These are phyloP conservation scores for Sialis lutaria DNA, from an alignment of 2,888 invertebrate species.

Conservation along the genomic window DNA sequence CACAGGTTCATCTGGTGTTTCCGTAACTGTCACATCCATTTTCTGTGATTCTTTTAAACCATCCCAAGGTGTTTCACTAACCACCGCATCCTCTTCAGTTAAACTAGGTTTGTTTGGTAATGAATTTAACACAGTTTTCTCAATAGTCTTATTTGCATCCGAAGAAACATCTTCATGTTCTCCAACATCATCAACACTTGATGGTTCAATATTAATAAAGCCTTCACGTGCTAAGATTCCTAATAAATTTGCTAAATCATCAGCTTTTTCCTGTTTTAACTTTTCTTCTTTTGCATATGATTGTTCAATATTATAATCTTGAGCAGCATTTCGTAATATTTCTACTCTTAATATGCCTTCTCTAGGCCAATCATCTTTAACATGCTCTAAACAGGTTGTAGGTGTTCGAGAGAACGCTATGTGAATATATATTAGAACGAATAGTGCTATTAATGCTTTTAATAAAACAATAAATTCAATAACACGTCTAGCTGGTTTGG, in stretches of 20 bases:
- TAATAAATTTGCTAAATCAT: constrained; percentile 38
- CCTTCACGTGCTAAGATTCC: constrained; percentile 48
- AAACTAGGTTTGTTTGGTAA: too few relatives aligned
- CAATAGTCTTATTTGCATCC: too few relatives aligned
- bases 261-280: constrained; percentile 43
- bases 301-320: constrained; percentile 62
- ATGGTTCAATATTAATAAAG: constrained; percentile 51
- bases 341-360: constrained; percentile 90
- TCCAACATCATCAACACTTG: constrained; percentile 27
- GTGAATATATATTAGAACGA: constrained; percentile 88
- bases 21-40: background rate
- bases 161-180: too few relatives aligned
- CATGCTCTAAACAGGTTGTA: constrained; percentile 79
- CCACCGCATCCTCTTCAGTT: too few relatives aligned
- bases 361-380: constrained; percentile 81
- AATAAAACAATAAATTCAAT: constrained; percentile 70
- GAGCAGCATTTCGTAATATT: constrained; percentile 51
- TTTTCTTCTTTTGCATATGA: constrained; percentile 71
- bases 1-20: constrained; percentile 6
- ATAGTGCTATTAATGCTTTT: constrained; percentile 71
- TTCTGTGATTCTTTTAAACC: constrained; percentile 8
- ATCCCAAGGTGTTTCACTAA: constrained; percentile 17
- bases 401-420: constrained; percentile 84
- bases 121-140: too few relatives aligned
- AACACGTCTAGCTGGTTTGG: constrained; percentile 60